Base-by-base conservation (phyloP, 2,113 vertebrate genomes). In the Reinhardtius hippoglossoides region DNA sequence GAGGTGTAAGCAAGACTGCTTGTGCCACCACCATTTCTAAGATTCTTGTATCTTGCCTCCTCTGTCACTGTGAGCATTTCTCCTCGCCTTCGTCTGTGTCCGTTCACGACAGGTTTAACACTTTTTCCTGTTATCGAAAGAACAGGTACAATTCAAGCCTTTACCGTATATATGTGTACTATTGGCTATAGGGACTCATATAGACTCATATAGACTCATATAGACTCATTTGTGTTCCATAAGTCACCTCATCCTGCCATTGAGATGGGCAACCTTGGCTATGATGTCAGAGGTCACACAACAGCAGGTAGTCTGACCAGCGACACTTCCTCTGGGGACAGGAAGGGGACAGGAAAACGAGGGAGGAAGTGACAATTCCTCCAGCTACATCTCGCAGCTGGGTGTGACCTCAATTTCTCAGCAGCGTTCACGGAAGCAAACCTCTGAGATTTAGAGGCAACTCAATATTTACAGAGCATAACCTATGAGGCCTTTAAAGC, bases 251-350 rank as follows among this genome's bases (percentile, higher is more conserved):
- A 74, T 88, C 82, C 59, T 78, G 74, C 55, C 66, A 66, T 23
- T 74, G 40, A 58, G 46, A 16, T n/a, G 61, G 48, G 46, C 70
- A 85, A 76, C 81, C 67, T 80, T 85, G 81, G 56, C 50, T 52
- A 9, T 56, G 50, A 61, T 76, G 88, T 81, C 76, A 82, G 21
- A 81, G 84, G 88, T 83, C 84, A 85, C 62, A 62, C 48, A 85
- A 76, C 89, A 93, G 87, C 86, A 86, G 67, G 67, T 48, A 71
- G 16, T 66, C 76, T 78, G 55, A 76, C 78, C 57, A 68, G 72
- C 40, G 5, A 77, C 76, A 78, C 65, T 82, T 91, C 84, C 90
- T 86, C 77, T 79, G 71, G 55, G 63, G 66, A 78, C 69, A 88
- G 86, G 86, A 88, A 82, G 71, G 66, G 67, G 54, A 40, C 71